Evolutionary conservation across 1,140 invertebrate genomes (phyloP).

Genomic region (Rhyzopertha dominica): DNA sequence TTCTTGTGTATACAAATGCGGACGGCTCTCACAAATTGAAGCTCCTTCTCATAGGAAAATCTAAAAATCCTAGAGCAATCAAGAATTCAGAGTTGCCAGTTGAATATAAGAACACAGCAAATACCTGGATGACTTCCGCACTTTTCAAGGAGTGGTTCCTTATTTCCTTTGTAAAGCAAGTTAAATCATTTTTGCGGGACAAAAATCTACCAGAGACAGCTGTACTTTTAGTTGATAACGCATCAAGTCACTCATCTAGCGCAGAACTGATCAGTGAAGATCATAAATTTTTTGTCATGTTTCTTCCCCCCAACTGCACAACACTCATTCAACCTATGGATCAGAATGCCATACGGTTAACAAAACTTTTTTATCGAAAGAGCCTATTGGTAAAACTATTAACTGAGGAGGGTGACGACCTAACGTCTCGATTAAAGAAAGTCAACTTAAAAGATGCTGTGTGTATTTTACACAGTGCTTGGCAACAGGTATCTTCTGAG

Average conservation of each 20-base stretch:
- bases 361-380: conserved; percentile 16
- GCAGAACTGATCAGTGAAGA: too few species aligned
- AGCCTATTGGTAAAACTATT: conserved; percentile 11
- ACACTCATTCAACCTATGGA: conserved; percentile 16
- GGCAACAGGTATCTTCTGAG: too few species aligned
- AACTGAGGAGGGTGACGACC: conserved; percentile 7
- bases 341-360: conserved; percentile 16
- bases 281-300: conserved; percentile 10
- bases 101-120: too few species aligned
- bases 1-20: conserved; percentile 11
- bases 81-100: too few species aligned
- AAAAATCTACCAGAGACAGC: too few species aligned
- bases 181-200: too few species aligned
- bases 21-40: conserved; percentile 11
- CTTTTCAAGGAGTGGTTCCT: too few species aligned
- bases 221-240: too few species aligned
- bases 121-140: too few species aligned
- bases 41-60: conserved; percentile 9
- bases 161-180: too few species aligned
- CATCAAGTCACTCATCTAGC: too few species aligned
- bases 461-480: too few species aligned
- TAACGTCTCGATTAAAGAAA: conserved; percentile 7
- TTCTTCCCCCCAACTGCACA: conserved; percentile 14
- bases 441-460: conserved; percentile 17
- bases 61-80: conserved; percentile 3